Evolutionary conservation across 2,113 vertebrate species (phyloP).

Genomic region (Fulmarus glacialis): DNA sequence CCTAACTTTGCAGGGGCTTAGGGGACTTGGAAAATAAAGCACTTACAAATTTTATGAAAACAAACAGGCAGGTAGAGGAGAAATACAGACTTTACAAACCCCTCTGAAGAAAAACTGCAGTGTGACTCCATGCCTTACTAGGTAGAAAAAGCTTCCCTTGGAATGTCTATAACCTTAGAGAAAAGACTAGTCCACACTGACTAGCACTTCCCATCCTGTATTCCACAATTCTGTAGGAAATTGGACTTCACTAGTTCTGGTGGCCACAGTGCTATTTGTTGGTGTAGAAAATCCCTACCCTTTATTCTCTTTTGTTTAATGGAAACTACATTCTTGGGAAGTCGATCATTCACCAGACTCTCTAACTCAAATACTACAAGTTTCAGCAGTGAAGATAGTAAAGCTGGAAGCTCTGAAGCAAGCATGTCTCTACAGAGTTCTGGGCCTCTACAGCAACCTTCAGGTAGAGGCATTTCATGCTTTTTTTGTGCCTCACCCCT

Average conservation of each 20-base stretch:
- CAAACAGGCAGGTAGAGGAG: background rate
- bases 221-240: background rate
- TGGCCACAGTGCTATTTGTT: background rate
- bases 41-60: background rate
- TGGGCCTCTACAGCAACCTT: constrained; percentile 50
- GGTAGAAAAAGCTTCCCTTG: background rate
- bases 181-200: background rate
- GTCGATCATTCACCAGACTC: background rate
- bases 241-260: background rate
- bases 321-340: background rate
- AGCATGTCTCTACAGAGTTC: background rate
- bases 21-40: background rate
- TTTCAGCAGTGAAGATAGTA: constrained; percentile 39
- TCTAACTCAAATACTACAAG: background rate
- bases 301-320: background rate
- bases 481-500: background rate
- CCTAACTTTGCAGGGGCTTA: background rate
- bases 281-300: background rate
- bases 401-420: constrained; percentile 38
- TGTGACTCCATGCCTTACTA: background rate
- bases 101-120: background rate
- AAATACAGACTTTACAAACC: background rate
- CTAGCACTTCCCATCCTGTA: background rate
- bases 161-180: background rate
- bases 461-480: background rate